phyloP scores from a whole-genome alignment of 2,888 invertebrate species.

The Ernsta delagoae region DNA sequence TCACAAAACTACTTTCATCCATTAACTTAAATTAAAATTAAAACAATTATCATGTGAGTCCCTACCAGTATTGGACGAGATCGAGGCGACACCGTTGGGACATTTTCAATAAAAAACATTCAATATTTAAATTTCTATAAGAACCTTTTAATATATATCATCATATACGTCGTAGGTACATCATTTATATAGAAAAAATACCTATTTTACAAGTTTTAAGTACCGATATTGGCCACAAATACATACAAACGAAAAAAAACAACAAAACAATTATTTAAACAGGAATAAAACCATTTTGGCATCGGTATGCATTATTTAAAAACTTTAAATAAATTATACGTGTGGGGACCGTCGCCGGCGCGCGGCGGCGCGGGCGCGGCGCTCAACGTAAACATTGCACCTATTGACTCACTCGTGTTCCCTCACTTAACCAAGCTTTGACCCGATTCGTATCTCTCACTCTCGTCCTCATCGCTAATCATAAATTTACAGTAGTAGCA shows the following conservation, averaged over 20 bases:
- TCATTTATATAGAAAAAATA: conserved; percentile 84
- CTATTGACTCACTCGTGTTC: conserved; percentile 81
- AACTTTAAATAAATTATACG: conserved; percentile 60
- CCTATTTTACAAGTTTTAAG: conserved; percentile 83
- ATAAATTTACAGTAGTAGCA: conserved; percentile 81
- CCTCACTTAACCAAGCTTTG: conserved; percentile 75
- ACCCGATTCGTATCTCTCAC: conserved; percentile 80
- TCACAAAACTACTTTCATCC: conserved; percentile 17
- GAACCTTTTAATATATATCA: conserved; percentile 79
- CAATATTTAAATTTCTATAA: conserved; percentile 80
- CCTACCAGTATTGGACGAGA: conserved; percentile 30
- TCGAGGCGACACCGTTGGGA: conserved; percentile 48
- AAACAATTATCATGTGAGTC: conserved; percentile 21
- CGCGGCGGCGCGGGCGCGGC: conserved; percentile 44
- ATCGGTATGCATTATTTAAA: conserved; percentile 72
- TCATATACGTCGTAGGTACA: conserved; percentile 78
- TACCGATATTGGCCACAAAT: conserved; percentile 84
- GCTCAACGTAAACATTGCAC: conserved; percentile 71
- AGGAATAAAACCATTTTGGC: conserved; percentile 85
- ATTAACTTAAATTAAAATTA: conserved; percentile 18
- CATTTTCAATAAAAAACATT: conserved; percentile 75
- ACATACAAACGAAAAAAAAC: conserved; percentile 80
- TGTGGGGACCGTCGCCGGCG: conserved; percentile 43
- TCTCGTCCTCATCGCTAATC: conserved; percentile 73
- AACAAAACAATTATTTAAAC: conserved; percentile 83